Base-by-base conservation (phyloP, 2,888 invertebrate species). In the Anthrax anthrax region DNA sequence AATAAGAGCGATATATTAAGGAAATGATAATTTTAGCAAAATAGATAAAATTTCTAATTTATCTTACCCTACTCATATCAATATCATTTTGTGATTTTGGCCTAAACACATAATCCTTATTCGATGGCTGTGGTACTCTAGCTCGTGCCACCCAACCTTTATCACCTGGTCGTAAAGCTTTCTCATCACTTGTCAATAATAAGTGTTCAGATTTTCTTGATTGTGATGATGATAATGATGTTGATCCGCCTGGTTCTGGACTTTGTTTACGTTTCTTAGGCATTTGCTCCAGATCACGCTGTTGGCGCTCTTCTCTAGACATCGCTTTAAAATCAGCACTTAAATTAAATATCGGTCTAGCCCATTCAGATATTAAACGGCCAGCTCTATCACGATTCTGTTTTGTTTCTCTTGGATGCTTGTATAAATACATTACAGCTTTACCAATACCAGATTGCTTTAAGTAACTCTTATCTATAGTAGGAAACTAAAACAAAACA, bases 371-470 rank as follows among this genome's bases (percentile, higher is more conserved):
- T 55, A 97, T 96, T 52, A 97, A 76, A 54, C 86, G 81, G 2
- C 92, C 91, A 50, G 95, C 94, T 45, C 83, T 76, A 62, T 87
- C 86, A 60, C 85, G 84, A 70, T 97, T 97, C 48, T 80, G 76
- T 67, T 92, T 92, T 1, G 89, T 88, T 73, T 98, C 98, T 66
- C 85, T 88, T 0, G 98, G 97, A 69, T 99, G 97, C 67, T 98
- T 98, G 70, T 92, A 97, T 44, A 99, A 75, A 71, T 97, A 96
- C 98, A 98, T 98, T 2, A 98, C 91, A 38, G 98, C 97, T 71
- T 97, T 97, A 47, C 97, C 97, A 55, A 97, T 91, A 23, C 96
- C 96, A 9, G 95, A 94, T 63, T 90, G 89, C 66, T 95, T 95
- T 55, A 98, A 72, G 48, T 88, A 82, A 38, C 84, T 78, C 64